Percentiles rank a stretch among this genome's conserved stretches.
Conservation (phyloP, 2,113 vertebrate genomes). For the Polypterus bichir region DNA sequence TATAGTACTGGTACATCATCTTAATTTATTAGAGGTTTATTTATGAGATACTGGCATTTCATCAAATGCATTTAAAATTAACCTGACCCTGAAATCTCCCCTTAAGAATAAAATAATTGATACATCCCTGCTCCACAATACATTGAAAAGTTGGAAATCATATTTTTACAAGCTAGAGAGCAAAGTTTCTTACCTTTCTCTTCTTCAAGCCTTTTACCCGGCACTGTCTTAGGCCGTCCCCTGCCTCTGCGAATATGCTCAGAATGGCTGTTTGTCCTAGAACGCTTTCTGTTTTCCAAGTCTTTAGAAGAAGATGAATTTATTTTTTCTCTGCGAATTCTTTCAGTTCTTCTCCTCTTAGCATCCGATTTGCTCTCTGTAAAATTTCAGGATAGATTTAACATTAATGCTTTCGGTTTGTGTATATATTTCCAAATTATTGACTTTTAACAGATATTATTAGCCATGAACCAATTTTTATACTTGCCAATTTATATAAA, state of each 20-base stretch:
- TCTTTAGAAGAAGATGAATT: constrained; percentile 71
- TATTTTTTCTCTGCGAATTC: constrained; percentile 78
- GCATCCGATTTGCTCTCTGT: constrained; percentile 79
- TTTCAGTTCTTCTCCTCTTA: constrained; percentile 84
- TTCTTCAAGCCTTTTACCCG: constrained; percentile 85
- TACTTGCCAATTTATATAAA: too few relatives aligned
- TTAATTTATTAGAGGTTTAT: too few relatives aligned
- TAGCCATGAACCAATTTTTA: too few relatives aligned
- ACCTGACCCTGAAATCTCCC: too few relatives aligned
- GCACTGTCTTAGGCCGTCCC: constrained; percentile 79
- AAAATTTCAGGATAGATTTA: constrained; percentile 1
- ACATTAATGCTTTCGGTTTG: too few relatives aligned
- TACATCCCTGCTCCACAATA: too few relatives aligned
- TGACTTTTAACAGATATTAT: too few relatives aligned
- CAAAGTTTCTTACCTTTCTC: constrained; percentile 71
- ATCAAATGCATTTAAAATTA: too few relatives aligned
- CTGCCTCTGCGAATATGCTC: constrained; percentile 83
- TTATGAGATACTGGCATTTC: too few relatives aligned
- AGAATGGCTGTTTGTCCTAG: constrained; percentile 82
- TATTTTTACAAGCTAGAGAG: constrained; percentile 6
- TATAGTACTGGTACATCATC: too few relatives aligned
- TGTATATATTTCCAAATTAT: too few relatives aligned
- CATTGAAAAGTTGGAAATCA: not conserved
- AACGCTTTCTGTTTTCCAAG: constrained; percentile 79
- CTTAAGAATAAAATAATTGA: too few relatives aligned